A percentile compares a stretch with the other conserved stretches of the same genome.
phyloP scores from a whole-genome alignment of 1,140 invertebrate genomes.

The Leptinotarsa texana region DNA sequence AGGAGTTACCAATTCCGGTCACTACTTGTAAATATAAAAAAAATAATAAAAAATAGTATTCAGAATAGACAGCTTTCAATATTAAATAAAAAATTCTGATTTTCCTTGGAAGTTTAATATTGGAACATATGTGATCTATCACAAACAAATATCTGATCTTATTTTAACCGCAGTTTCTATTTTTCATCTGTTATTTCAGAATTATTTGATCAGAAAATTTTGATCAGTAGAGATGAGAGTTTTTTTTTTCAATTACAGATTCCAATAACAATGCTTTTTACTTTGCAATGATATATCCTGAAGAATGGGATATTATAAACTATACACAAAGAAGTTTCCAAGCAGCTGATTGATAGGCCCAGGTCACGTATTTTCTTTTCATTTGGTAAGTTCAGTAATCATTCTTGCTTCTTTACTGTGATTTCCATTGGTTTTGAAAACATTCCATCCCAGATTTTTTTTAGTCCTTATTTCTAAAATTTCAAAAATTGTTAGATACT shows the following conservation, averaged over 20 bases:
- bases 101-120: too few relatives aligned
- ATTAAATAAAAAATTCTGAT: too few relatives aligned
- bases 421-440: neutral
- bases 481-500: too few relatives aligned
- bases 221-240: neutral
- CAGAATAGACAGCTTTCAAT: too few relatives aligned
- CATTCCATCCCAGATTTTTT: neutral
- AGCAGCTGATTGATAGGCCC: slow-evolving; percentile 51
- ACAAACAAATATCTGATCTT: too few relatives aligned
- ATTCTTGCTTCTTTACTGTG: neutral
- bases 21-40: too few relatives aligned
- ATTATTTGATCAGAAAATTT: neutral
- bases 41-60: too few relatives aligned
- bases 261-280: slow-evolving; percentile 41
- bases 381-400: slow-evolving; percentile 29
- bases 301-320: slow-evolving; percentile 43
- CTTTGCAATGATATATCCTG: slow-evolving; percentile 34
- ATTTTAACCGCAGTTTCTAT: too few relatives aligned
- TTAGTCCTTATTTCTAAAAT: neutral
- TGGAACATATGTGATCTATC: too few relatives aligned
- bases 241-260: slow-evolving; percentile 37
- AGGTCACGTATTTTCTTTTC: slow-evolving; percentile 34
- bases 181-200: too few relatives aligned
- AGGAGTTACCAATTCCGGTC: too few relatives aligned
- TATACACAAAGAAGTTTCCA: slow-evolving; percentile 31